These are phyloP conservation scores for Sarotherodon lohbergeri DNA, from an alignment of 2,113 vertebrate genomes.

Conservation along the genomic window DNA sequence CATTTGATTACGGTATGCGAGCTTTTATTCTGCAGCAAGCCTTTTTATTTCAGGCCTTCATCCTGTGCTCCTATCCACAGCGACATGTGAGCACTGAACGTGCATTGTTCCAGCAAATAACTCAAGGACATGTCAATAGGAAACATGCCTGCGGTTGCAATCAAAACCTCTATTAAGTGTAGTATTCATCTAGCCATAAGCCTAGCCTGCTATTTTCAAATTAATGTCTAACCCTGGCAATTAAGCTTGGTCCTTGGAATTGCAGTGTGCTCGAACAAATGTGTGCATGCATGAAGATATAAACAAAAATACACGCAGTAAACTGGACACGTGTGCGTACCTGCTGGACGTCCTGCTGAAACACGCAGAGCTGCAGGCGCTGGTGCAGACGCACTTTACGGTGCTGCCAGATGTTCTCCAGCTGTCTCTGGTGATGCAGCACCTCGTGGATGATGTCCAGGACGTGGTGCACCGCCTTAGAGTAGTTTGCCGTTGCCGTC, in stretches of 20 bases:
- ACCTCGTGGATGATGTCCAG: constrained; percentile 96
- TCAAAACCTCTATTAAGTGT: constrained; percentile 41
- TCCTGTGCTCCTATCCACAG: not conserved
- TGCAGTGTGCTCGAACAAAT: not conserved
- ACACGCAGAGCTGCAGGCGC: constrained; percentile 93
- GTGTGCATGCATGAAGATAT: not conserved
- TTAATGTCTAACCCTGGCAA: not conserved
- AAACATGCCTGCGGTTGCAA: constrained; percentile 26
- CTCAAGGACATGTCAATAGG: constrained; percentile 28
- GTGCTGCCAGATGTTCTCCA: constrained; percentile 99
- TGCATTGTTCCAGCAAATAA: not conserved
- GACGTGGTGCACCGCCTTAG: constrained; percentile 95
- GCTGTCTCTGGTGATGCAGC: constrained; percentile 94
- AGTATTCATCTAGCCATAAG: constrained; percentile 4
- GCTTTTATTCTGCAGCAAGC: not conserved
- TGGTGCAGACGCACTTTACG: constrained; percentile 98
- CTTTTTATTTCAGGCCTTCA: not conserved
- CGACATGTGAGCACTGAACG: not conserved
- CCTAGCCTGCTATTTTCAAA: constrained; percentile 44
- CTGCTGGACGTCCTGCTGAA: constrained; percentile 98
- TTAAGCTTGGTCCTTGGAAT: not conserved
- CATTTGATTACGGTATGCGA: not conserved
- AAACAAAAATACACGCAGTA: not conserved
- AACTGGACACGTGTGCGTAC: constrained; percentile 50
- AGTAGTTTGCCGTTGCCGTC: constrained; percentile 96